phyloP scores from a whole-genome alignment of 2,888 invertebrate genomes.

The Coelogynopora nodosa region DNA sequence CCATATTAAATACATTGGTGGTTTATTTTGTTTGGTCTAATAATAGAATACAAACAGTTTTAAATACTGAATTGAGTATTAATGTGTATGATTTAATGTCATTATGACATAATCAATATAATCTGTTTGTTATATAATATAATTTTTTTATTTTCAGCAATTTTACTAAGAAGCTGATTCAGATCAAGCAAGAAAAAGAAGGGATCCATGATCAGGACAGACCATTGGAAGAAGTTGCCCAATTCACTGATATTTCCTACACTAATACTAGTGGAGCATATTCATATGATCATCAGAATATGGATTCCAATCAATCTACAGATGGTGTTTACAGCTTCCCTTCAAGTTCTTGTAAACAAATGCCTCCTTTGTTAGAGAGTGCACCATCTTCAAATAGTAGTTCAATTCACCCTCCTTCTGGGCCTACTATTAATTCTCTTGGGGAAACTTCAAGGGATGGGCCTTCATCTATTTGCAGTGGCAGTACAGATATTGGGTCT shows the following conservation, averaged over 20 bases:
- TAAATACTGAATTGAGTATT: too few species aligned
- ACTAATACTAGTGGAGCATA: not conserved
- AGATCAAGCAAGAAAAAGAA: conserved; percentile 24
- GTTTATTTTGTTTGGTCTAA: too few species aligned
- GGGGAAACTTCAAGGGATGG: not conserved
- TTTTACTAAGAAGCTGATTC: not conserved
- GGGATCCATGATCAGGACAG: not conserved
- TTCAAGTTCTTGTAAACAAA: not conserved
- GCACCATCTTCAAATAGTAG: not conserved
- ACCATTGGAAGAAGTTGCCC: not conserved
- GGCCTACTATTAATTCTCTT: not conserved
- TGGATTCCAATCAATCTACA: not conserved
- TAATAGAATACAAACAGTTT: too few species aligned
- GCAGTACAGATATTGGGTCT: not conserved
- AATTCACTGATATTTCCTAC: not conserved
- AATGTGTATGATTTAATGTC: too few species aligned
- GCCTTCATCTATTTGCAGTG: not conserved
- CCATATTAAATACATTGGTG: too few species aligned
- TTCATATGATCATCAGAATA: not conserved
- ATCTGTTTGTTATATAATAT: too few species aligned
- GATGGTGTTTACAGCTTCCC: not conserved
- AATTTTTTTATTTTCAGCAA: conserved; percentile 4
- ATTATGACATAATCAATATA: too few species aligned
- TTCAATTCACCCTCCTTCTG: not conserved
- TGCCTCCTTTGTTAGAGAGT: not conserved